Conservation (phyloP, 2,888 invertebrate genomes). For the Erpobdella octoculata region DNA sequence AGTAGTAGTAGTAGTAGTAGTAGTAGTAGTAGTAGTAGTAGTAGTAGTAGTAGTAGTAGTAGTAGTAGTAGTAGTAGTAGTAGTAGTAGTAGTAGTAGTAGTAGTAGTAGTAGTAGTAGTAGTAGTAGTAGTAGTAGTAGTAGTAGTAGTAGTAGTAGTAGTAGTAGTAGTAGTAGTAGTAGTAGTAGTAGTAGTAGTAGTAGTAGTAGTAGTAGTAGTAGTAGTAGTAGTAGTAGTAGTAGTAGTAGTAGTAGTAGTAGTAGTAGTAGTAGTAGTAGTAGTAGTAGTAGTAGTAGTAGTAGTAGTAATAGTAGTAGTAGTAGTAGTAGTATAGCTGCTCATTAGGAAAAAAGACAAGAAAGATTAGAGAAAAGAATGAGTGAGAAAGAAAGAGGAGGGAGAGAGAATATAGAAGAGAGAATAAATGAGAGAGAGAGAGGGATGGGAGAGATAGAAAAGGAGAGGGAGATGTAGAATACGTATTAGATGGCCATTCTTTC, state of each 20-base stretch:
- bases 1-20: background rate
- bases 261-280: slow-evolving; percentile 32
- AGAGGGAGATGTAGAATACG: background rate
- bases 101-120: slow-evolving; percentile 32
- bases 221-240: slow-evolving; percentile 1
- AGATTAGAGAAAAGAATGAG: too few relatives aligned
- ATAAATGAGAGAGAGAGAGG: background rate
- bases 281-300: slow-evolving; percentile 33
- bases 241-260: slow-evolving; percentile 31
- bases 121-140: slow-evolving; percentile 32
- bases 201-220: background rate
- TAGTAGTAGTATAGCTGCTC: slow-evolving; percentile 31
- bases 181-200: slow-evolving; percentile 3
- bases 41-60: background rate
- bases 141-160: slow-evolving; percentile 25
- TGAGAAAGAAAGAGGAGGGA: too few relatives aligned
- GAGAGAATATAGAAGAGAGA: too few relatives aligned
- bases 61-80: slow-evolving; percentile 1
- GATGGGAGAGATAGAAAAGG: too few relatives aligned
- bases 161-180: background rate
- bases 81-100: slow-evolving; percentile 31
- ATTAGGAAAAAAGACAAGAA: too few relatives aligned
- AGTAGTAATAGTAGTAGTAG: slow-evolving; percentile 33
- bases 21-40: background rate
- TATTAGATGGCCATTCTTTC: too few relatives aligned